phyloP scores from a whole-genome alignment of 2,888 invertebrate species.

The Rhagophthalmus giganteus region DNA sequence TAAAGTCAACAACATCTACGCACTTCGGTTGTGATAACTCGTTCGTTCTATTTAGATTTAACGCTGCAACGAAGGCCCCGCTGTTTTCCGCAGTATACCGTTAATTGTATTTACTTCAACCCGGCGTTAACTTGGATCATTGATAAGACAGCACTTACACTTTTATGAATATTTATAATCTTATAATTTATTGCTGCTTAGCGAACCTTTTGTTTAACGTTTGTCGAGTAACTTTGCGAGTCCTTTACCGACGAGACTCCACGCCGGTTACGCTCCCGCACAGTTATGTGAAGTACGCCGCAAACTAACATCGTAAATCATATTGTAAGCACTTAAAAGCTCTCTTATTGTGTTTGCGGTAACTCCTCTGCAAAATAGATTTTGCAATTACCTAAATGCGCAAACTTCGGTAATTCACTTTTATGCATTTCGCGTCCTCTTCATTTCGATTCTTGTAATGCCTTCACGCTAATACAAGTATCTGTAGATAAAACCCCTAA shows the following conservation, averaged over 20 bases:
- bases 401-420: not conserved
- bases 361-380: slow-evolving; percentile 4
- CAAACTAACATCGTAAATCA: slow-evolving; percentile 28
- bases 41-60: slow-evolving; percentile 3
- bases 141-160: slow-evolving; percentile 21
- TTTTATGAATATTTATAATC: slow-evolving; percentile 22
- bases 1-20: slow-evolving; percentile 13
- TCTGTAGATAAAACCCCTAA: too few relatives aligned
- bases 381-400: not conserved
- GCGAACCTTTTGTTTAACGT: slow-evolving; percentile 17
- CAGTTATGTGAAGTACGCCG: slow-evolving; percentile 21
- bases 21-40: slow-evolving; percentile 11
- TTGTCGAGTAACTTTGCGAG: slow-evolving; percentile 13
- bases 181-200: slow-evolving; percentile 16
- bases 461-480: too few relatives aligned
- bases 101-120: slow-evolving; percentile 22
- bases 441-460: too few relatives aligned
- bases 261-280: slow-evolving; percentile 14
- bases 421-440: too few relatives aligned
- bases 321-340: slow-evolving; percentile 23
- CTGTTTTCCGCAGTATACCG: slow-evolving; percentile 9
- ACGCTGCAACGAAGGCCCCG: not conserved
- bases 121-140: slow-evolving; percentile 18
- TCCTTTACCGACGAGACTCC: slow-evolving; percentile 11
- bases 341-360: slow-evolving; percentile 26